These are phyloP conservation scores for Stenodema calcarata DNA, from an alignment of 2,888 invertebrate species.

Conservation along the genomic window DNA sequence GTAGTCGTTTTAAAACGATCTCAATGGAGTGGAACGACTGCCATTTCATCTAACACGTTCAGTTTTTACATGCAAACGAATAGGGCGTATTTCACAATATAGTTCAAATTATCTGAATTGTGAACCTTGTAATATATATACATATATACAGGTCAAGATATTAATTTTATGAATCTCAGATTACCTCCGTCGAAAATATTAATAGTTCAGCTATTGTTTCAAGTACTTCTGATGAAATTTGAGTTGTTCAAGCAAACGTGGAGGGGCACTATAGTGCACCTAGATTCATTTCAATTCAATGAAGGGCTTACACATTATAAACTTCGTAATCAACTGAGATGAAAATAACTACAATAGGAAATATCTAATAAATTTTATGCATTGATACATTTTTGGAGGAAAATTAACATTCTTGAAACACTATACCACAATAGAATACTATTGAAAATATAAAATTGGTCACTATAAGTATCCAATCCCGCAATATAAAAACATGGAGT, in stretches of 20 bases:
- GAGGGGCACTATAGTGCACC: background rate
- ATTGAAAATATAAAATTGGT: slow-evolving; percentile 46
- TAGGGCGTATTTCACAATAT: background rate
- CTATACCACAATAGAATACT: slow-evolving; percentile 11
- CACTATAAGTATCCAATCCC: slow-evolving; percentile 41
- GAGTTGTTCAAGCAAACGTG: background rate
- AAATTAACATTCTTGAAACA: background rate
- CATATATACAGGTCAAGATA: no score
- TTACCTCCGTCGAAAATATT: background rate
- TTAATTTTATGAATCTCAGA: background rate
- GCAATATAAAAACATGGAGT: slow-evolving; percentile 36
- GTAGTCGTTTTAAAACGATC: no score
- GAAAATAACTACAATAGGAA: background rate
- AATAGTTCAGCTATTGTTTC: background rate
- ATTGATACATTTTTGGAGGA: background rate
- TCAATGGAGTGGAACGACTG: no score
- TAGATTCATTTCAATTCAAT: background rate
- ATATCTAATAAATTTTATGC: background rate
- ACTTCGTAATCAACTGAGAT: background rate
- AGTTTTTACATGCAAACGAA: background rate
- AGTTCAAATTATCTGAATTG: background rate
- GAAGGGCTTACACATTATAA: background rate
- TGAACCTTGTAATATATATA: background rate
- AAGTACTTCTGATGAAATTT: background rate
- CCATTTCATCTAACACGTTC: no score